These are phyloP conservation scores for Neomorphus geoffroyi DNA, from an alignment of 2,797 vertebrate genomes.

Conservation along the genomic window DNA sequence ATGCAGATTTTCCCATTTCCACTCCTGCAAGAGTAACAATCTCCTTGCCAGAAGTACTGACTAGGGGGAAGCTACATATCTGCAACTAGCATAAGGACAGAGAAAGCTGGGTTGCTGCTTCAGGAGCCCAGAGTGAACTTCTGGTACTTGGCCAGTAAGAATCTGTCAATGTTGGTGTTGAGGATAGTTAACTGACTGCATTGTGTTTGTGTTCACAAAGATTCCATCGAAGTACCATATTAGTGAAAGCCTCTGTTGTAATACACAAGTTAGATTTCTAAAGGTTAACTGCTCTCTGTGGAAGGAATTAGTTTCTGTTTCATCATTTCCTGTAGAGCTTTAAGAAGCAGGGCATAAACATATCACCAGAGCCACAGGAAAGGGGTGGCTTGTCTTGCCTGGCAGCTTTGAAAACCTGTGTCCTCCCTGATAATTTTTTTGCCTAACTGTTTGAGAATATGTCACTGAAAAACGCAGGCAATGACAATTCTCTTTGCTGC, in stretches of 20 bases:
- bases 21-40: not conserved
- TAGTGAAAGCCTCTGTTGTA: not conserved
- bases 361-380: not conserved
- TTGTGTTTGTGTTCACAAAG: not conserved
- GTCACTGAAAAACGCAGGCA: not conserved
- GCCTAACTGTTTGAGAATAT: not conserved
- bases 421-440: not conserved
- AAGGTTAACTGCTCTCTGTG: not conserved
- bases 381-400: not conserved
- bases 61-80: not conserved
- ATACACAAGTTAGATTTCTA: not conserved
- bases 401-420: not conserved
- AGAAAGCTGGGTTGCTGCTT: not conserved
- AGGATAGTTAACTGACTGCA: not conserved
- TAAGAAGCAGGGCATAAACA: not conserved
- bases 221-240: not conserved
- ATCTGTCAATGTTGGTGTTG: not conserved
- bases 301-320: not conserved
- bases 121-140: not conserved
- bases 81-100: not conserved
- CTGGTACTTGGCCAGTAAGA: not conserved
- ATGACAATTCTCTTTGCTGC: not conserved
- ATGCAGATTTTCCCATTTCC: conserved; percentile 40
- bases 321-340: not conserved
- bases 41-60: conserved; percentile 20